phyloP scores from a whole-genome alignment of 2,888 invertebrate genomes.

The Sphaerophoria taeniata region DNA sequence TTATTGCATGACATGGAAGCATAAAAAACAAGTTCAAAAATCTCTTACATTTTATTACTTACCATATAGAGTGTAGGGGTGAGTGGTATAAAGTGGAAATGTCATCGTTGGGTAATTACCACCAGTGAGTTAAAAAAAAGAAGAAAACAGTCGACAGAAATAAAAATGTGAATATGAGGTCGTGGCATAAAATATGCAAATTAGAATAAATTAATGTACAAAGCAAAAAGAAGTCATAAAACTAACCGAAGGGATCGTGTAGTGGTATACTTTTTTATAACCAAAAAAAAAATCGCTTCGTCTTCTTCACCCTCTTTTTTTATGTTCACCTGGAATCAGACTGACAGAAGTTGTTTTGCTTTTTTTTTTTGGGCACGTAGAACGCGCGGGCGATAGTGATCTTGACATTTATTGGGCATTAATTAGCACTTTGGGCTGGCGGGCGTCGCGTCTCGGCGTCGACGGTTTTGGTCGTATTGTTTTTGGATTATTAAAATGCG shows the following conservation, averaged over 20 bases:
- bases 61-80: slow-evolving; percentile 15
- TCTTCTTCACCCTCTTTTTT: slow-evolving; percentile 13
- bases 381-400: slow-evolving; percentile 52
- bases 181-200: slow-evolving; percentile 63
- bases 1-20: slow-evolving; percentile 66
- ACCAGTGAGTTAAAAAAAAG: slow-evolving; percentile 66
- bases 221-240: slow-evolving; percentile 41
- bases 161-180: slow-evolving; percentile 25
- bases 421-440: slow-evolving; percentile 65
- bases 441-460: slow-evolving; percentile 20
- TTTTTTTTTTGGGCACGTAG: slow-evolving; percentile 33
- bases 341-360: slow-evolving; percentile 21
- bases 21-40: slow-evolving; percentile 44
- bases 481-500: slow-evolving; percentile 38
- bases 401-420: slow-evolving; percentile 74
- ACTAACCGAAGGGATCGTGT: slow-evolving; percentile 33
- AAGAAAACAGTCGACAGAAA: background rate
- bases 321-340: slow-evolving; percentile 54
- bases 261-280: slow-evolving; percentile 30
- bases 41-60: slow-evolving; percentile 37
- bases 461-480: background rate
- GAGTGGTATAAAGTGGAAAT: slow-evolving; percentile 67
- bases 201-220: slow-evolving; percentile 40
- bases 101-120: slow-evolving; percentile 73
- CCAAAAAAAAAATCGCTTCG: slow-evolving; percentile 3